Evolutionary conservation across 64 coral and sea anemone genomes (phyloP).

Genomic region (Montipora capricornis): DNA sequence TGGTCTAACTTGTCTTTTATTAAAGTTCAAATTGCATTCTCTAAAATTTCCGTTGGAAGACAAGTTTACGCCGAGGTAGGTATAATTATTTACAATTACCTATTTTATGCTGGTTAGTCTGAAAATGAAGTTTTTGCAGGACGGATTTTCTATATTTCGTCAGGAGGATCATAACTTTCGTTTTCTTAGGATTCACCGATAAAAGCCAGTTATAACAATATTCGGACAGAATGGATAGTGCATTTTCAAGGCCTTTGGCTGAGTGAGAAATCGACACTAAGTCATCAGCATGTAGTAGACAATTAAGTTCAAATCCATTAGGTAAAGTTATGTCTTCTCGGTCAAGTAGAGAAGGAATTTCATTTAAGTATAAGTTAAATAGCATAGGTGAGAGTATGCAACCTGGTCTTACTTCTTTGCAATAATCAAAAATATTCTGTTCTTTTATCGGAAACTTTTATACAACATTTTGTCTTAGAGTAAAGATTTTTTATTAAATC

Average conservation of each 20-base stretch:
- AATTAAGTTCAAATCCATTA: not conserved
- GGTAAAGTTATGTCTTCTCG: not conserved
- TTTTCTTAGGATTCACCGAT: too few species aligned
- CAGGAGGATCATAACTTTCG: too few species aligned
- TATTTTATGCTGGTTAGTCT: too few species aligned
- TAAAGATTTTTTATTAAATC: not conserved
- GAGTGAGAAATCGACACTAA: constrained; percentile 27
- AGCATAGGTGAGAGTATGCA: not conserved
- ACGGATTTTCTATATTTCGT: too few species aligned
- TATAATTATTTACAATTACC: too few species aligned
- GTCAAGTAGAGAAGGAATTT: not conserved
- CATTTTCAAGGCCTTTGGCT: not conserved
- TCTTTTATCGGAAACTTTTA: not conserved
- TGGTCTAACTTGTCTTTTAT: too few species aligned
- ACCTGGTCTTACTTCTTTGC: not conserved
- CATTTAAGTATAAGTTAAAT: not conserved
- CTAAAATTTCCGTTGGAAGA: too few species aligned
- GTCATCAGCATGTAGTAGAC: not conserved
- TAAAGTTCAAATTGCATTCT: too few species aligned
- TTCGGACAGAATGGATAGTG: not conserved
- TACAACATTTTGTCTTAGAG: not conserved
- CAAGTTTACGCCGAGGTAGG: too few species aligned
- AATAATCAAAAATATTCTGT: not conserved
- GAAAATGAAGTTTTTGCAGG: too few species aligned
- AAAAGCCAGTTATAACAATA: constrained; percentile 4